Conservation (phyloP, 2,113 vertebrate genomes). For the Orycteropus afer region DNA sequence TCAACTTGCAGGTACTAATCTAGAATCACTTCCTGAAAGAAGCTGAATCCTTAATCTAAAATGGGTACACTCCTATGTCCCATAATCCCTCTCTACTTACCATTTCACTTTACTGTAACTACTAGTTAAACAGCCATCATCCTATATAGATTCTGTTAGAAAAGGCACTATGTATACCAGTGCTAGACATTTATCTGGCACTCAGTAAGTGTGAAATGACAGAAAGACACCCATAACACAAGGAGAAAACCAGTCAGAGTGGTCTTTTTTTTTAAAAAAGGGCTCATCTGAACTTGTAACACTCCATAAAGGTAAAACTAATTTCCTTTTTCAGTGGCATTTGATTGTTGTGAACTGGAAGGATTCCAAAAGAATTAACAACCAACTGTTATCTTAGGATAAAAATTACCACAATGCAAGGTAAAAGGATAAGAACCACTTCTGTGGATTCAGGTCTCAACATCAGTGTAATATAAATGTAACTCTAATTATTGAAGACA, state of each 20-base stretch:
- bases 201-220: background rate
- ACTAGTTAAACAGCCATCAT: background rate
- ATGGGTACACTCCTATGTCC: background rate
- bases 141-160: background rate
- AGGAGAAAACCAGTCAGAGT: background rate
- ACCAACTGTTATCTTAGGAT: background rate
- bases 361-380: background rate
- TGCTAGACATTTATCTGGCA: background rate
- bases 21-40: background rate
- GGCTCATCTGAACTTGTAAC: background rate
- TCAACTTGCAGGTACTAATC: background rate
- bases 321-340: background rate
- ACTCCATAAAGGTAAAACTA: background rate
- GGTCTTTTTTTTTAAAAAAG: background rate
- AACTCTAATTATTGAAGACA: background rate
- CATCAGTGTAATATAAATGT: background rate
- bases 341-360: background rate
- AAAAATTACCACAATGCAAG: background rate
- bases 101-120: background rate
- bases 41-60: background rate
- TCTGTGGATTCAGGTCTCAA: background rate
- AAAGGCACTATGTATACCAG: background rate
- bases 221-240: background rate
- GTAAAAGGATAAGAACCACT: background rate
- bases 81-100: background rate